Percentiles rank a stretch among this genome's conserved stretches.
These are phyloP conservation scores for Oligia strigilis DNA, from an alignment of 2,888 invertebrate genomes.

Conservation along the genomic window DNA sequence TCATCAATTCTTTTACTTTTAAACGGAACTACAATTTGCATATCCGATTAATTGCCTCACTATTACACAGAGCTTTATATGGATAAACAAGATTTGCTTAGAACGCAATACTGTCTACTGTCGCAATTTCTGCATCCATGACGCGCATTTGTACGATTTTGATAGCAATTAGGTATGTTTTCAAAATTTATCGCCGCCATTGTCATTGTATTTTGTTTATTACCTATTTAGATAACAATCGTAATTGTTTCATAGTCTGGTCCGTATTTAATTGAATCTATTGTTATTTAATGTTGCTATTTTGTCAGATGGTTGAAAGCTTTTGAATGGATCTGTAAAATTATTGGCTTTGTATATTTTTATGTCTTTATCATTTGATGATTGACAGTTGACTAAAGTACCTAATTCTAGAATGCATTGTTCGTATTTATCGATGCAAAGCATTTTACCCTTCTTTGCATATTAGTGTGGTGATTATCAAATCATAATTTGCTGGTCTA, in stretches of 20 bases:
- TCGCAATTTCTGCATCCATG: constrained; percentile 48
- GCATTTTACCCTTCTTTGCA: not conserved
- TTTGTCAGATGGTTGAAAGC: not conserved
- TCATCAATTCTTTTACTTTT: constrained; percentile 24
- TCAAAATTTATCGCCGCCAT: constrained; percentile 58
- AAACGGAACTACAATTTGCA: constrained; percentile 46
- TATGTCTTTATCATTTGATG: not conserved
- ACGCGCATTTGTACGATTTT: constrained; percentile 56
- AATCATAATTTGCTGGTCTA: not conserved
- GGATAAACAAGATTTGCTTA: constrained; percentile 60
- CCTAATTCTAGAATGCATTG: not conserved
- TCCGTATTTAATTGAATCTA: constrained; percentile 31
- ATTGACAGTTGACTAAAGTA: too few species aligned
- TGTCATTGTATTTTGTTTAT: constrained; percentile 57
- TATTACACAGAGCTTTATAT: constrained; percentile 55
- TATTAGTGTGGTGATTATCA: not conserved
- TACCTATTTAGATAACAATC: constrained; percentile 57
- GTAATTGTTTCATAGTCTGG: constrained; percentile 56
- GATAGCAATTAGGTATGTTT: constrained; percentile 62
- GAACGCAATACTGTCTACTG: constrained; percentile 48
- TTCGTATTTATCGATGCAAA: too few species aligned
- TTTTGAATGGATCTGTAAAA: constrained; percentile 18
- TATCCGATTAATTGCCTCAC: constrained; percentile 58
- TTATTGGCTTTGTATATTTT: not conserved
- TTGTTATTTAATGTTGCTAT: constrained; percentile 34